Evolutionary conservation across 1,140 invertebrate species (phyloP).

Genomic region (Drosophila fuyamai): DNA sequence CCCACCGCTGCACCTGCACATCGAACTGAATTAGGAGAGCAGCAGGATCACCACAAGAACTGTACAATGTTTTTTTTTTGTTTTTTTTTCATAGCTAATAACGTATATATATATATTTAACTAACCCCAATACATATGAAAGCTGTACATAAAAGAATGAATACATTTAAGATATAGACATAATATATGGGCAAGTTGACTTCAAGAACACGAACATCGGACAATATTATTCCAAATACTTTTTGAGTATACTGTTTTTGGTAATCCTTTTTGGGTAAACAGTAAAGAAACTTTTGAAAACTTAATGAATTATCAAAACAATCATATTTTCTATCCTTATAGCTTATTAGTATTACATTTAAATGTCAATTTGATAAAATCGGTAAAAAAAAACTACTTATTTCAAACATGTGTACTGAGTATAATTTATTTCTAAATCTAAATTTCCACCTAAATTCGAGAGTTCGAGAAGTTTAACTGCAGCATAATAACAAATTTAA

Average conservation of each 20-base stretch:
- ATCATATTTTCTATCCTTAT: no score
- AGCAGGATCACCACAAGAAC: constrained; percentile 25
- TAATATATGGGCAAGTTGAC: not conserved
- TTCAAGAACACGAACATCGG: not conserved
- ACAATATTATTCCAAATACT: not conserved
- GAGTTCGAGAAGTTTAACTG: not conserved
- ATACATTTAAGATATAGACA: not conserved
- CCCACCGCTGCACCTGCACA: constrained; percentile 63
- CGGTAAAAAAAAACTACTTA: no score
- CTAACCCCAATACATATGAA: not conserved
- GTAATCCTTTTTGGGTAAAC: no score
- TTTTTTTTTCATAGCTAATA: constrained; percentile 40
- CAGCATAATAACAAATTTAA: no score
- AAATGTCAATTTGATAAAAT: no score
- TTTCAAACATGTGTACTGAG: no score
- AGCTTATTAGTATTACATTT: no score
- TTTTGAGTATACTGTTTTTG: no score
- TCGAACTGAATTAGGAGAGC: constrained; percentile 40
- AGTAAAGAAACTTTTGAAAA: no score
- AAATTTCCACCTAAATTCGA: no score
- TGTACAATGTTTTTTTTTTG: constrained; percentile 33
- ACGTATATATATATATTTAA: constrained; percentile 6
- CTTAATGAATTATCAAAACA: no score
- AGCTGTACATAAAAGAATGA: constrained; percentile 20
- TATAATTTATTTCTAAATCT: no score